Percentiles rank a stretch among this genome's conserved stretches.
Evolutionary conservation across 2,888 invertebrate genomes (phyloP).

Genomic region (Dasypolia templi): DNA sequence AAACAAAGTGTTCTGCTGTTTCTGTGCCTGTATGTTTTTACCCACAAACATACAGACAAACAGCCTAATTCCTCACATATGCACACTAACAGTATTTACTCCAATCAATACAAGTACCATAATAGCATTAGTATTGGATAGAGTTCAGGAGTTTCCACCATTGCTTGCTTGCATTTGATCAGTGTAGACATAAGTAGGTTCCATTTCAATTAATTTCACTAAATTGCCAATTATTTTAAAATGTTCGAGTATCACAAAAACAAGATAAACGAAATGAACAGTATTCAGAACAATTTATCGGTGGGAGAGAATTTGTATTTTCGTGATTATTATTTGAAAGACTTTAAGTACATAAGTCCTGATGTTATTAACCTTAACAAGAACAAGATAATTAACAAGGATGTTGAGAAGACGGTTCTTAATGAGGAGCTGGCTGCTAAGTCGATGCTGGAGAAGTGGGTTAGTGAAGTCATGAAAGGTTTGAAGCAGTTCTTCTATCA

Average conservation of each 20-base stretch:
- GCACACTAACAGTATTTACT: conserved; percentile 46
- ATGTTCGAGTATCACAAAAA: conserved; percentile 67
- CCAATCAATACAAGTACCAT: conserved; percentile 53
- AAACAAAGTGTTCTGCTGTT: too few species aligned
- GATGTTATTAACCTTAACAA: conserved; percentile 70
- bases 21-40: too few species aligned
- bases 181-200: conserved; percentile 28
- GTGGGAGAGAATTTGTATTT: conserved; percentile 73
- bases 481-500: conserved; percentile 85
- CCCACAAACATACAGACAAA: conserved; percentile 34
- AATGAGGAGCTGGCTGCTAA: conserved; percentile 48
- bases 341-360: conserved; percentile 83
- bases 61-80: not conserved
- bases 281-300: conserved; percentile 60
- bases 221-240: conserved; percentile 25
- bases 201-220: not conserved
- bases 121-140: conserved; percentile 40
- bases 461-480: conserved; percentile 79
- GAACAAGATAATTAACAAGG: conserved; percentile 51
- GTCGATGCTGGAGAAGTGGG: conserved; percentile 77
- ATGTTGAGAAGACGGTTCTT: conserved; percentile 53
- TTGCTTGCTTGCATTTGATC: conserved; percentile 42
- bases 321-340: conserved; percentile 83
- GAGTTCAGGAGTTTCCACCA: conserved; percentile 30
- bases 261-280: conserved; percentile 60